Percentiles rank a stretch among this genome's conserved stretches.
These are phyloP conservation scores for Laspeyria flexula DNA, from an alignment of 2,888 invertebrate species.

Conservation along the genomic window DNA sequence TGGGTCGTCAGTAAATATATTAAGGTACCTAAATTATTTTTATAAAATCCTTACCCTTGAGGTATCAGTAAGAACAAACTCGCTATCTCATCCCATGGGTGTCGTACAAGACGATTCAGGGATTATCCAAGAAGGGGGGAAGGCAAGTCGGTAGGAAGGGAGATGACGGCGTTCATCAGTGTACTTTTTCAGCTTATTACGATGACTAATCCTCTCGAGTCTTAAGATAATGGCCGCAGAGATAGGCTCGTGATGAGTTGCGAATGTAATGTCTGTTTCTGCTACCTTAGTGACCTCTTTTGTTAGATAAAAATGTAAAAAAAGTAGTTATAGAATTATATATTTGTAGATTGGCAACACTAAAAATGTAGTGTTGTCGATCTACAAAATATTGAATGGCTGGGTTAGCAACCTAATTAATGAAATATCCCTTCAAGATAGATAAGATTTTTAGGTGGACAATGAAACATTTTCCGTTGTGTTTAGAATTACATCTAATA, in stretches of 20 bases:
- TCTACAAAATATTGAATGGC: too few species aligned
- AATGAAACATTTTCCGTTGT: too few species aligned
- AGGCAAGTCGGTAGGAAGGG: neutral
- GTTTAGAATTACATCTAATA: too few species aligned
- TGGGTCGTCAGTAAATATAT: neutral
- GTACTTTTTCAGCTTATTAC: constrained; percentile 15
- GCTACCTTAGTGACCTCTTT: neutral
- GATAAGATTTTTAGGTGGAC: too few species aligned
- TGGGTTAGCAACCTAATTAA: too few species aligned
- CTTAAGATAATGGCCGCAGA: neutral
- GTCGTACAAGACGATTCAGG: constrained; percentile 15
- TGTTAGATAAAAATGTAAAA: neutral
- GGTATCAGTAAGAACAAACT: constrained; percentile 1
- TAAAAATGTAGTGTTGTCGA: too few species aligned
- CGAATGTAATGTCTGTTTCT: neutral
- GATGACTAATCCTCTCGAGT: constrained; percentile 4
- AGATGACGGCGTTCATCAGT: constrained; percentile 1
- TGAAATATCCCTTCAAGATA: too few species aligned
- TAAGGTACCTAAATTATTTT: constrained; percentile 1
- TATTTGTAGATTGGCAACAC: too few species aligned
- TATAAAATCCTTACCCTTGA: constrained; percentile 4
- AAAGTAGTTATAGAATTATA: too few species aligned
- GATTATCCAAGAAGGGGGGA: constrained; percentile 8
- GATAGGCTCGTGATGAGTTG: neutral
- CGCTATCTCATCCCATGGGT: constrained; percentile 11